phyloP scores from a whole-genome alignment of 2,888 invertebrate genomes.

The Morpho deidamia region DNA sequence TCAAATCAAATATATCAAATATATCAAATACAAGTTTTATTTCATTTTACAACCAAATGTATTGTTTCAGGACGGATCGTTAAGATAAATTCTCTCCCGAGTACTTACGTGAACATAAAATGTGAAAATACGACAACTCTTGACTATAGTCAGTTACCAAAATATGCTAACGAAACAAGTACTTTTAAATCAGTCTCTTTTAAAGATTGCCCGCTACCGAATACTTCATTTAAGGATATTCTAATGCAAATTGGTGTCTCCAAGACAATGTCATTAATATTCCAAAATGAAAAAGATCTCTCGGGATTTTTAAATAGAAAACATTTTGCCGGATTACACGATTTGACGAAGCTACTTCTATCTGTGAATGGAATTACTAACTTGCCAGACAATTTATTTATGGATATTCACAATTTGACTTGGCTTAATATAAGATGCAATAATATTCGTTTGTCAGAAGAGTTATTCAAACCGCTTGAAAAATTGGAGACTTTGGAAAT shows the following conservation, averaged over 20 bases:
- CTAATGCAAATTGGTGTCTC: slow-evolving; percentile 65
- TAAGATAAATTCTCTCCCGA: slow-evolving; percentile 62
- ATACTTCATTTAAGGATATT: slow-evolving; percentile 66
- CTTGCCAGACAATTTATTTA: slow-evolving; percentile 80
- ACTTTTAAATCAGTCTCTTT: slow-evolving; percentile 69
- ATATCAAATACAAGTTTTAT: too few species aligned
- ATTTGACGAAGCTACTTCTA: slow-evolving; percentile 74
- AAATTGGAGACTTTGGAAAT: slow-evolving; percentile 81
- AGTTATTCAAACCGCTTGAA: slow-evolving; percentile 75
- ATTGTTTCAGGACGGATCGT: slow-evolving; percentile 58
- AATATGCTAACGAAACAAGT: slow-evolving; percentile 57
- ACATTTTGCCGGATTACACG: slow-evolving; percentile 78
- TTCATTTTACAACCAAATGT: background rate
- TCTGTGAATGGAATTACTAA: slow-evolving; percentile 80
- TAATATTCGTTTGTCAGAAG: slow-evolving; percentile 74
- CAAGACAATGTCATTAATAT: slow-evolving; percentile 74
- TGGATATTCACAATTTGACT: slow-evolving; percentile 78
- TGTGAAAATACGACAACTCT: slow-evolving; percentile 60
- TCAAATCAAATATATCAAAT: too few species aligned
- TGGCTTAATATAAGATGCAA: slow-evolving; percentile 82
- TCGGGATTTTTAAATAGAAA: slow-evolving; percentile 76
- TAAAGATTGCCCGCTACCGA: slow-evolving; percentile 75
- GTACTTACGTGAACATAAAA: slow-evolving; percentile 63
- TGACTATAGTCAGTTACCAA: slow-evolving; percentile 66
- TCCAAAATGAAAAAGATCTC: slow-evolving; percentile 72